A percentile compares a stretch with the other conserved stretches of the same genome.
These are phyloP conservation scores for Anoplolepis gracilipes DNA, from an alignment of 1,140 invertebrate genomes.

Conservation along the genomic window DNA sequence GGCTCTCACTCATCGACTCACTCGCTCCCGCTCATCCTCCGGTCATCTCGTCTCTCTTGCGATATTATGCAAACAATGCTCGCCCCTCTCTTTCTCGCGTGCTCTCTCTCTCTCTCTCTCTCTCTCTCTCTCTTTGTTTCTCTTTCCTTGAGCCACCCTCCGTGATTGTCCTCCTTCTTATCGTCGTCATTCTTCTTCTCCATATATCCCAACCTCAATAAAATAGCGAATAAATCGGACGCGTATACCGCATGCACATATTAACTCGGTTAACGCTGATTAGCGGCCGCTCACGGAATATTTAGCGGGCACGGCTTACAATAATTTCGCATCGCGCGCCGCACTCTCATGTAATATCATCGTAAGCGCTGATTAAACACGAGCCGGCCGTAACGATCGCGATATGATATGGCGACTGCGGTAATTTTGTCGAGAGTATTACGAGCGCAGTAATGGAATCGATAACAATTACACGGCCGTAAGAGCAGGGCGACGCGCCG, in stretches of 20 bases:
- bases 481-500: constrained; percentile 9
- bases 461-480: constrained; percentile 67
- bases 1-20: constrained; percentile 43
- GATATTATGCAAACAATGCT: constrained; percentile 41
- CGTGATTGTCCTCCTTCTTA: background rate
- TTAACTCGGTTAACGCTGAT: constrained; percentile 67
- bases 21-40: constrained; percentile 2
- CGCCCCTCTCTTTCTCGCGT: constrained; percentile 19
- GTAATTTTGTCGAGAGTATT: constrained; percentile 69
- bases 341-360: constrained; percentile 66
- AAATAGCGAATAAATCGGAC: constrained; percentile 50
- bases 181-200: background rate
- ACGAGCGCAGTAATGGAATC: constrained; percentile 70
- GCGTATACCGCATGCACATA: constrained; percentile 44
- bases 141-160: background rate
- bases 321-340: constrained; percentile 68
- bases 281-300: constrained; percentile 67
- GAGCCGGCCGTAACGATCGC: constrained; percentile 70
- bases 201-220: background rate
- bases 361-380: constrained; percentile 69
- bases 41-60: background rate
- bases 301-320: constrained; percentile 61
- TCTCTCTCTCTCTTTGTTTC: background rate
- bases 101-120: constrained; percentile 19
- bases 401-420: constrained; percentile 59